These are phyloP conservation scores for Hedychridium roseum DNA, from an alignment of 2,888 invertebrate species.

Conservation along the genomic window DNA sequence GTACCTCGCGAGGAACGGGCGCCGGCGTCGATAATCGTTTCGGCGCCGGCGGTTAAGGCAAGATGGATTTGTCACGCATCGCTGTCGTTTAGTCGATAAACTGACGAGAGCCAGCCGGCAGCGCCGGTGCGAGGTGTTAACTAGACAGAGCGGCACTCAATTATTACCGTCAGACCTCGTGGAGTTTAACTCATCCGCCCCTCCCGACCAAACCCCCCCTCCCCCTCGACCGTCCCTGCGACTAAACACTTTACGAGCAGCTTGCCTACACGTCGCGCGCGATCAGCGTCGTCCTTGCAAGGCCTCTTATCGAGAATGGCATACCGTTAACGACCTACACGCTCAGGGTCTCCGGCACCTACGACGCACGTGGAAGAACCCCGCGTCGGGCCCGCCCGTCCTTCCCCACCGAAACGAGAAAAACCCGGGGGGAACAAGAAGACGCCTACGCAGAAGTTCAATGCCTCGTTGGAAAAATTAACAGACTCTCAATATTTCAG, in stretches of 20 bases:
- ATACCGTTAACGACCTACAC: slow-evolving; percentile 56
- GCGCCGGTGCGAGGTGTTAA: slow-evolving; percentile 49
- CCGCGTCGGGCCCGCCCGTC: neutral
- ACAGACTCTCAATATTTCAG: too few relatives aligned
- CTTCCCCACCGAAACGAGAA: too few relatives aligned
- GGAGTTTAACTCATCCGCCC: slow-evolving; percentile 58
- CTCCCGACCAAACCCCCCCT: slow-evolving; percentile 11
- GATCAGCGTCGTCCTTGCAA: slow-evolving; percentile 60
- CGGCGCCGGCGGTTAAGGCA: slow-evolving; percentile 43
- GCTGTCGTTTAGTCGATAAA: slow-evolving; percentile 60
- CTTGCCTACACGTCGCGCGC: slow-evolving; percentile 60
- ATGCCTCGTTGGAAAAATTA: too few relatives aligned
- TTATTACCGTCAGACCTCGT: slow-evolving; percentile 63
- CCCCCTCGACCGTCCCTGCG: slow-evolving; percentile 48
- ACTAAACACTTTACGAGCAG: slow-evolving; percentile 64
- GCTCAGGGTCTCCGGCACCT: too few relatives aligned
- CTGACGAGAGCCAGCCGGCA: slow-evolving; percentile 55
- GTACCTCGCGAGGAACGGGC: too few relatives aligned
- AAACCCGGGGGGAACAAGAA: too few relatives aligned
- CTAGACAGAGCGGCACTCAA: slow-evolving; percentile 64
- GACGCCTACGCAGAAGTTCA: too few relatives aligned
- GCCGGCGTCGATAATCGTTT: slow-evolving; percentile 43
- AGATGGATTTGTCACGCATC: slow-evolving; percentile 62
- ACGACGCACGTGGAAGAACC: slow-evolving; percentile 9
- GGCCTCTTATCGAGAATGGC: slow-evolving; percentile 61